Percentiles rank a stretch among this genome's conserved stretches.
These are phyloP conservation scores for Drosophila varians DNA, from an alignment of 1,140 invertebrate genomes.

Conservation along the genomic window DNA sequence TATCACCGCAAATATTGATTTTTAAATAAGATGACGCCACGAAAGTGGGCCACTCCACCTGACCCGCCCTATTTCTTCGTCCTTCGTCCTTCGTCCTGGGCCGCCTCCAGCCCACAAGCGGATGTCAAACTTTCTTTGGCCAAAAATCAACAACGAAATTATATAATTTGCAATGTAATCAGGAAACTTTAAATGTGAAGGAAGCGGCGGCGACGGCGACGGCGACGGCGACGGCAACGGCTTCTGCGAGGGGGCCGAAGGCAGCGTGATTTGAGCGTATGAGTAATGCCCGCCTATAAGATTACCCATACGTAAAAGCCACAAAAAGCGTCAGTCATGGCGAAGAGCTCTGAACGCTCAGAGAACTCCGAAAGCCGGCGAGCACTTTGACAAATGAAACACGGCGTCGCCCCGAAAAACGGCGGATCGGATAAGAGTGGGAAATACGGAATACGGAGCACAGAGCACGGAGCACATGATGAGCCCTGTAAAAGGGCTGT, in stretches of 20 bases:
- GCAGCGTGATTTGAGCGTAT: constrained; percentile 57
- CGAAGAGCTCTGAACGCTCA: constrained; percentile 2
- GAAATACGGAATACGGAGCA: not conserved
- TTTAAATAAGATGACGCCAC: constrained; percentile 79
- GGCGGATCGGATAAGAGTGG: constrained; percentile 13
- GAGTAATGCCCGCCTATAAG: constrained; percentile 77
- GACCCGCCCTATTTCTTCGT: not conserved
- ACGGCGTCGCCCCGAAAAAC: constrained; percentile 36
- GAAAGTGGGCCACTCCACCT: constrained; percentile 42
- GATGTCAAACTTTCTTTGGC: constrained; percentile 45
- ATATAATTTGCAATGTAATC: constrained; percentile 82
- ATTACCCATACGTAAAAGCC: constrained; percentile 79
- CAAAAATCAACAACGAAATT: constrained; percentile 77
- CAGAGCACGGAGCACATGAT: constrained; percentile 15
- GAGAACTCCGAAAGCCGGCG: constrained; percentile 45
- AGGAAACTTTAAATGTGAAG: constrained; percentile 74
- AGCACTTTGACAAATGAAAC: constrained; percentile 81
- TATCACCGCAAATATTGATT: constrained; percentile 76
- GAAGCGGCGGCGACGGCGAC: not conserved
- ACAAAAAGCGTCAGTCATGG: constrained; percentile 58
- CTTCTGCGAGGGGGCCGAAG: not conserved
- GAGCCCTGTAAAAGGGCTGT: constrained; percentile 57
- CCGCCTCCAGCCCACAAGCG: not conserved
- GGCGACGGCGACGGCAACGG: not conserved
- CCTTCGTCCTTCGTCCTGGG: not conserved